phyloP scores from a whole-genome alignment of 1,140 invertebrate genomes.

The Muscidifurax raptorellus region DNA sequence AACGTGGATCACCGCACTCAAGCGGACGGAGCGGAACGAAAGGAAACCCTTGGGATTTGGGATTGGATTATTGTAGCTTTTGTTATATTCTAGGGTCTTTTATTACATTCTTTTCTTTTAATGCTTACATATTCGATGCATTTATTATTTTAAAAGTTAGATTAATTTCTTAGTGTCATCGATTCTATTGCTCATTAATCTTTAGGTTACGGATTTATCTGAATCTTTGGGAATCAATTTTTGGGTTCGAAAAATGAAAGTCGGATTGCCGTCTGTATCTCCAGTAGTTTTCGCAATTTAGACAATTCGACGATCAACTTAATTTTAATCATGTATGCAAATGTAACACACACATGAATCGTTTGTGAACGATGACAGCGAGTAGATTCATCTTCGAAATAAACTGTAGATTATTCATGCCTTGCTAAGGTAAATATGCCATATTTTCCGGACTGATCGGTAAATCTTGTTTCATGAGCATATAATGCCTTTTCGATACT shows the following conservation, averaged over 20 bases:
- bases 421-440: neutral
- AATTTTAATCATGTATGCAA: slow-evolving; percentile 35
- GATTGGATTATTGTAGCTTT: neutral
- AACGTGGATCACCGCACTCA: neutral
- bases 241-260: too few species aligned
- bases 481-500: too few species aligned
- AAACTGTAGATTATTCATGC: slow-evolving; percentile 26
- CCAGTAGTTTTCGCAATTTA: neutral
- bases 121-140: too few species aligned
- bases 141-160: too few species aligned
- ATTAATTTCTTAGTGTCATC: too few species aligned
- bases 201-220: too few species aligned
- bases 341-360: slow-evolving; percentile 4
- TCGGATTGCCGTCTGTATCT: too few species aligned
- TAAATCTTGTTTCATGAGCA: neutral
- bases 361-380: slow-evolving; percentile 25
- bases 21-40: too few species aligned
- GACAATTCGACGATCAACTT: slow-evolving; percentile 26
- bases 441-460: slow-evolving; percentile 15
- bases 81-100: neutral
- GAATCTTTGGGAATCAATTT: too few species aligned
- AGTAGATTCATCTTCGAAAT: slow-evolving; percentile 8
- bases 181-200: too few species aligned
- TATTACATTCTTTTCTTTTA: neutral
- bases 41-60: neutral